phyloP scores from a whole-genome alignment of 2,888 invertebrate genomes.

The Melitaea athalia region DNA sequence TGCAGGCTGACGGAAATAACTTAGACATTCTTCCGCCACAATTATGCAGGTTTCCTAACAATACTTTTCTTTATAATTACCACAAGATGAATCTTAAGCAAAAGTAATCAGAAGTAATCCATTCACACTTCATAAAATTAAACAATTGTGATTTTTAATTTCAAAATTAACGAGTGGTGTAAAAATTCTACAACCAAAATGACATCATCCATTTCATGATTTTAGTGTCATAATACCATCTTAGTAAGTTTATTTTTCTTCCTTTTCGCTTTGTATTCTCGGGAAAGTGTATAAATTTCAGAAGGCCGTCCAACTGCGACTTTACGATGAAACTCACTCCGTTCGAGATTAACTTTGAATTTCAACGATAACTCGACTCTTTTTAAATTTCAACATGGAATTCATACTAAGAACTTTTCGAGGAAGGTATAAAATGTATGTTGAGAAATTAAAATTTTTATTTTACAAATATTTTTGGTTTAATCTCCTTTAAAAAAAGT shows the following conservation, averaged over 20 bases:
- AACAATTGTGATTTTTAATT: neutral
- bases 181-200: neutral
- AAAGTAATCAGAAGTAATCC: neutral
- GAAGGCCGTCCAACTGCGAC: slow-evolving; percentile 64
- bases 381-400: neutral
- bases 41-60: too few species aligned
- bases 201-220: neutral
- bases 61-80: too few species aligned
- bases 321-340: slow-evolving; percentile 39
- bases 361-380: slow-evolving; percentile 31
- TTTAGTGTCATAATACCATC: slow-evolving; percentile 12
- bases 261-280: slow-evolving; percentile 48
- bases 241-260: slow-evolving; percentile 19
- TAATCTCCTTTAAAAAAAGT: too few species aligned
- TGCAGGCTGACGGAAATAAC: too few species aligned
- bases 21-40: too few species aligned
- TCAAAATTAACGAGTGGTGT: neutral
- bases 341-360: slow-evolving; percentile 38
- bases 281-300: slow-evolving; percentile 44
- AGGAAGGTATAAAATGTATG: neutral
- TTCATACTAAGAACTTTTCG: neutral
- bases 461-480: too few species aligned
- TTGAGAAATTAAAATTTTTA: neutral
- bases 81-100: too few species aligned
- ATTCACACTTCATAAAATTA: neutral